Base-by-base conservation (phyloP, 2,113 vertebrate species). In the Mustela nigripes region DNA sequence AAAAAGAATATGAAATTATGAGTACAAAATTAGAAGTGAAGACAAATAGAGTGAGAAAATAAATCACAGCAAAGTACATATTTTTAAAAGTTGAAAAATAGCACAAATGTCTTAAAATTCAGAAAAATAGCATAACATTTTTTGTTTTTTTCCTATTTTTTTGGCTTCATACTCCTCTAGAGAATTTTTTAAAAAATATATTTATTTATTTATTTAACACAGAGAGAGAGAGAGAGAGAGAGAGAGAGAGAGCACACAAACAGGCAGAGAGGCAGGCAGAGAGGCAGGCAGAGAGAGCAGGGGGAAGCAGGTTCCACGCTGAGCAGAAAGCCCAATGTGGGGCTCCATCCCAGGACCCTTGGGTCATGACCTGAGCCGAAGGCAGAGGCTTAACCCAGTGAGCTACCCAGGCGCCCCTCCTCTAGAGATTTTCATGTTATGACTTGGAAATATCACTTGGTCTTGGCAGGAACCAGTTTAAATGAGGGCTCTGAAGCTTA, bases 51-150 rank as follows among this genome's bases (percentile, higher is more conserved):
- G 73, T 86, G 42, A 71, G 62, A 86, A 71, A 76, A 84, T 31
- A 76, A 76, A 45, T 45, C 12, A 45, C 24, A 28, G 45, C 73
- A 8, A 45, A 45, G 45, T 45, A 73, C 36, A 28, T 73, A 63
- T 76, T 95, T 80, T 73, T 69, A 86, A 90, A 94, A 86, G 11
- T n/a, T 85, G 71, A 86, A 42, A 94, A 85, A 62, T 69, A 95
- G 26, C 36, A 83, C 60, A 92, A 58, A 81, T 7, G 36, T 79
- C 74, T 81, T 11, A 81, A 53, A 67, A 89, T 96, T 93, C 36
- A 67, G 39, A 89, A 93, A 82, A 83, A 65, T 7, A 53, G 19
- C 21, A 84, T 50, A 76, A 89, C 19, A 58, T 94, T 81, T 82
- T 80, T 65, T 24, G 67, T 36, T 24, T 76, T 36, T 71, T 24